Evolutionary conservation across 2,888 invertebrate species (phyloP).

Genomic region (Brassicogethes aeneus): DNA sequence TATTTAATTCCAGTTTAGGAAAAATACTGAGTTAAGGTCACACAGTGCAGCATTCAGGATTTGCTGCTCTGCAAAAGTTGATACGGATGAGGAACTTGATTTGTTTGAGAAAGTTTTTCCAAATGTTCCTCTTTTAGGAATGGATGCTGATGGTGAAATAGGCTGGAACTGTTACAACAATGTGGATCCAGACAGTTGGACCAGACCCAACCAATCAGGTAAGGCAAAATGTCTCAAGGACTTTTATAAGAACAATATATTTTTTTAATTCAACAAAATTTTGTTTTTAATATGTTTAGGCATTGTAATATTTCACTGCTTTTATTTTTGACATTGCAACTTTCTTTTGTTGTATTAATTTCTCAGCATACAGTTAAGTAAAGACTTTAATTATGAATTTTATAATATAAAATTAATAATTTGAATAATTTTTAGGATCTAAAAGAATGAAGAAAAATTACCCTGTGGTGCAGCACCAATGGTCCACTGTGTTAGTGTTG

Average conservation of each 20-base stretch:
- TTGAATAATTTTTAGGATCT: conserved; percentile 12
- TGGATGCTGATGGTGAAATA: conserved; percentile 32
- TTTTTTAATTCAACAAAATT: conserved; percentile 7
- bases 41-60: conserved; percentile 26
- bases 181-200: too few species aligned
- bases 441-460: conserved; percentile 19
- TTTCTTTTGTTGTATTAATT: too few species aligned
- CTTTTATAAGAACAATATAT: too few species aligned
- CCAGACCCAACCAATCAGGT: too few species aligned
- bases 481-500: conserved; percentile 28
- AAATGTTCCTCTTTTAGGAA: conserved; percentile 24
- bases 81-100: conserved; percentile 21
- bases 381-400: too few species aligned
- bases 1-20: too few species aligned
- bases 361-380: too few species aligned
- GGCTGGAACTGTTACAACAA: conserved; percentile 31
- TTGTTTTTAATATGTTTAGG: conserved; percentile 1
- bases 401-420: too few species aligned
- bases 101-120: conserved; percentile 27
- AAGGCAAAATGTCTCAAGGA: too few species aligned
- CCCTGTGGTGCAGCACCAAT: conserved; percentile 24
- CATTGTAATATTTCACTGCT: background rate
- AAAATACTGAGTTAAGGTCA: conserved; percentile 19
- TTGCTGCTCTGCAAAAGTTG: conserved; percentile 28
- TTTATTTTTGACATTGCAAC: conserved; percentile 1